A percentile compares a stretch with the other conserved stretches of the same genome.
Evolutionary conservation across 2,888 invertebrate genomes (phyloP).

Genomic region (Allophyes oxyacanthae): DNA sequence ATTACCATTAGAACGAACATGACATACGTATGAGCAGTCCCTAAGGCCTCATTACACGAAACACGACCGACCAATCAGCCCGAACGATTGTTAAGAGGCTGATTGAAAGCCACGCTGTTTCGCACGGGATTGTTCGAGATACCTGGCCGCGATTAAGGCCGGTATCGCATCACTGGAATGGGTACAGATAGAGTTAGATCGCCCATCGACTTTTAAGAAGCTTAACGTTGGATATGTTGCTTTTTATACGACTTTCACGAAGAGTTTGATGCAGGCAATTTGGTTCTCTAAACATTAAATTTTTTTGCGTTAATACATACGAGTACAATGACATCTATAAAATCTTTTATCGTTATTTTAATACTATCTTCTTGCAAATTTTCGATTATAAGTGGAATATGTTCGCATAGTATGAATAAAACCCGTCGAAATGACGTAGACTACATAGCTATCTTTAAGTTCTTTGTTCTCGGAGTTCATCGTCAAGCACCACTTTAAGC

Average conservation of each 20-base stretch:
- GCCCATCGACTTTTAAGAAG: constrained; percentile 32
- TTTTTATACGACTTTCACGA: background rate
- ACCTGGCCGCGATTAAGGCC: constrained; percentile 45
- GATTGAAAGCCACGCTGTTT: constrained; percentile 80
- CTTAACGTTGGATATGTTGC: constrained; percentile 20
- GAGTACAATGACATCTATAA: too few relatives aligned
- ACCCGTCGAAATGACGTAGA: constrained; percentile 32
- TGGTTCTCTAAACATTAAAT: too few relatives aligned
- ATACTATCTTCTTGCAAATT: too few relatives aligned
- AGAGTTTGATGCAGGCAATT: too few relatives aligned
- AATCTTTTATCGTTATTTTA: too few relatives aligned
- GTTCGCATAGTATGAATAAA: constrained; percentile 44
- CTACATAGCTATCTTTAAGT: constrained; percentile 59
- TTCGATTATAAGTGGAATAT: constrained; percentile 14
- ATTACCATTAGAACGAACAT: constrained; percentile 67
- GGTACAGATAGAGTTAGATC: constrained; percentile 39
- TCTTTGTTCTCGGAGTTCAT: constrained; percentile 70
- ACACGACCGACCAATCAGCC: constrained; percentile 79
- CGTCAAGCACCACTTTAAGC: constrained; percentile 59
- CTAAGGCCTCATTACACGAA: constrained; percentile 75
- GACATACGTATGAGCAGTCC: constrained; percentile 71
- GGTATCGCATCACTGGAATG: constrained; percentile 55
- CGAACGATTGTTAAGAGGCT: constrained; percentile 72
- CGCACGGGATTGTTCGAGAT: constrained; percentile 70
- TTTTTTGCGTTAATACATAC: too few relatives aligned